Base-by-base conservation (phyloP, 1,140 invertebrate species). In the Euwallacea similis region DNA sequence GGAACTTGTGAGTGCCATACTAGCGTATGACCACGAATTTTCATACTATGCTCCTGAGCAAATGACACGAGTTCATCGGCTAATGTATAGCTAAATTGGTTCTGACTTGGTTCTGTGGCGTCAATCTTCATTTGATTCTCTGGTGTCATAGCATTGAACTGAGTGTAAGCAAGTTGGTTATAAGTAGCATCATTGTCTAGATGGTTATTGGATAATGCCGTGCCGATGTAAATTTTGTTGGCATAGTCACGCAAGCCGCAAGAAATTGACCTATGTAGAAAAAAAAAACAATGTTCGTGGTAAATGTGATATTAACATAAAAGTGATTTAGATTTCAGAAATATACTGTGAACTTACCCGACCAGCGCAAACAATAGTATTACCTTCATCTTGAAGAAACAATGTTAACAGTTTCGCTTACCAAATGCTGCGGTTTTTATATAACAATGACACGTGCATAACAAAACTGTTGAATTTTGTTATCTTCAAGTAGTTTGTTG, bases 1-100 rank as follows among this genome's bases (percentile, higher is more conserved):
- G 54, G 54, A 13, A 56, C 54, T 16, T 56, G 54, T 9, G 11
- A 13, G 16, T 56, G 54, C 54, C 54, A 56, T 13, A 56, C 54
- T 8, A 56, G 16, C 2, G 54, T 56, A 16, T 56, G 54, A 13
- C 54, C 54, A 56, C 54, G 54, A 56, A 56, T 56, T 56, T 56
- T 56, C 54, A 56, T 56, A 56, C 6, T 16, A 56, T 56, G 11
- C 2, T 56, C 2, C 7, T 56, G 54, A 6, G 11, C 54, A 16
- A 56, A 56, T 13, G 11, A 8, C 16, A 56, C 54, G 11, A 56
- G 16, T 56, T 56, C 8, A 21, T 56, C 54, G 8, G 11, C 54
- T 2, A 7, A 7, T 13, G 11, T 7, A 16, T 13, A 56, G 7
- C 7, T 56, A 16, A 13, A 56, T 13, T 56, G 11, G 11, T 16